These are phyloP conservation scores for Lycaon pictus DNA, from an alignment of 2,113 vertebrate genomes.

Conservation along the genomic window DNA sequence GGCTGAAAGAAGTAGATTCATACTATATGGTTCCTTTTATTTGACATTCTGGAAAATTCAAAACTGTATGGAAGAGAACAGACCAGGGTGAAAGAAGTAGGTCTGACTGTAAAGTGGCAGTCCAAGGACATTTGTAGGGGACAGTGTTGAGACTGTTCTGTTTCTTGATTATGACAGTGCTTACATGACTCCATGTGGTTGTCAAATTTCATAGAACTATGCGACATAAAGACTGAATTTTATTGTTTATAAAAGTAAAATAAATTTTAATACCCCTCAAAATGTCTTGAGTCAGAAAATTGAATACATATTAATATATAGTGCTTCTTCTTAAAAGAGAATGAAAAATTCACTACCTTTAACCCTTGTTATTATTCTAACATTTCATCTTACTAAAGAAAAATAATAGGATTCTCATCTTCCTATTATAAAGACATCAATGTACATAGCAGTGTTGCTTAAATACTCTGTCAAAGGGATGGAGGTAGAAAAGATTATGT, in stretches of 20 bases:
- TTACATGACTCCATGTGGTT: neutral
- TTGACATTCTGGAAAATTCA: neutral
- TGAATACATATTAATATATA: neutral
- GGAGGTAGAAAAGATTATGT: neutral
- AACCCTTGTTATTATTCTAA: conserved; percentile 40
- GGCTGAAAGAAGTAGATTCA: neutral
- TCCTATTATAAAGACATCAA: conserved; percentile 44
- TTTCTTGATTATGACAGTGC: neutral
- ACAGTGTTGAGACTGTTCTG: neutral
- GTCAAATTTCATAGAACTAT: neutral
- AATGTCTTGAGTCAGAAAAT: neutral
- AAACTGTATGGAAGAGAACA: neutral
- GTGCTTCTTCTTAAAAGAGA: neutral
- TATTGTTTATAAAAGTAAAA: conserved; percentile 17
- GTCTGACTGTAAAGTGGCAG: neutral
- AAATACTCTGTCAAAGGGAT: conserved; percentile 38
- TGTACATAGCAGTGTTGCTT: neutral
- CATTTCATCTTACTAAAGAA: conserved; percentile 14
- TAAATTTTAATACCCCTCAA: neutral
- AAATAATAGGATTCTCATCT: conserved; percentile 38
- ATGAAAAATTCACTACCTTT: conserved; percentile 49
- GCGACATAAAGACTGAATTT: neutral
- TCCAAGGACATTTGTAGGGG: neutral
- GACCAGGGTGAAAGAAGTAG: neutral
- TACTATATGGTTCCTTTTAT: neutral